Base-by-base conservation (phyloP, 2,113 vertebrate species). In the Paradisaea rubra region DNA sequence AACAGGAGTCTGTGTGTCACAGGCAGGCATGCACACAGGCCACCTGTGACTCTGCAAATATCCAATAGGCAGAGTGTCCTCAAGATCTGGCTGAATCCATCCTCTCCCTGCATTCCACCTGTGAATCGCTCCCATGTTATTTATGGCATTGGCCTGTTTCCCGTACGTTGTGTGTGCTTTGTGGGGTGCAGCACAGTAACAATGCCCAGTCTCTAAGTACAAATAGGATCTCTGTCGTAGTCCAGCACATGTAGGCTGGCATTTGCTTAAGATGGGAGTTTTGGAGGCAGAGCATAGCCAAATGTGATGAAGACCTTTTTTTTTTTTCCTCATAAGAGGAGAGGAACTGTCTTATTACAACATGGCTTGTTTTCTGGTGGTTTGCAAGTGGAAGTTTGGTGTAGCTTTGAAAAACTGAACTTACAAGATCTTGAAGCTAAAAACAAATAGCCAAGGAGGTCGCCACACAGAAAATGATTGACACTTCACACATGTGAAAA, bases 81-180 rank as follows among this genome's bases (percentile, higher is more conserved):
- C 52, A n/a, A 73, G 63, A 70, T 61, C 81, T 73, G 82, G 71
- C 79, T 86, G 73, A 80, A 86, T 86, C 89, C 74, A 52, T 96
- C 88, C 54, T 90, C 72, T 94, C 79, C 44, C 70, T 85, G 52
- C 79, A 76, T 91, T 94, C 88, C 87, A 95, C 94, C 89, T 94
- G 90, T 80, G 85, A 86, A 70, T 77, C 2, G 13, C 79, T 93
- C 52, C 72, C n/a, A 4, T 77, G 60, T 86, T 91, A 86, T 93
- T 94, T 93, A 83, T 74, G 79, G 64, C 15, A 8, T 18, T 93
- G 89, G 82, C 76, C 41, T 7, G 2, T 47, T 91, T 90, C 93
- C 95, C 83, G 25, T 17, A 16, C 0, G 2, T 17, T 44, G 52
- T 95, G 72, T 95, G 89, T 86, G 63, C 89, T 80, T 89, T 56